Conservation (phyloP, 2,888 invertebrate species). For the Drosophila rubida region DNA sequence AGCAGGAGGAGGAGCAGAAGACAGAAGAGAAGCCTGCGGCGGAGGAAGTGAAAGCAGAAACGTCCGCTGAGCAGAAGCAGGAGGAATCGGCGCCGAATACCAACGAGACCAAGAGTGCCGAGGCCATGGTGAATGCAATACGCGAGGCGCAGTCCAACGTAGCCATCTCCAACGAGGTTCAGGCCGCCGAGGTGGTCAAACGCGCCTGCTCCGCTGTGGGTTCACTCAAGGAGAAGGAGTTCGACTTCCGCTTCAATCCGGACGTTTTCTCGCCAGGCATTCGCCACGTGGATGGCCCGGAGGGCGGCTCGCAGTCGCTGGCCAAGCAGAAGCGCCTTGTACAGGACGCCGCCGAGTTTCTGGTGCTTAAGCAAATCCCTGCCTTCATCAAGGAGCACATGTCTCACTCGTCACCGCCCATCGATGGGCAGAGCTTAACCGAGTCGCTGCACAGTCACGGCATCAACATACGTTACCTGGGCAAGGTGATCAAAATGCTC, state of each 20-base stretch:
- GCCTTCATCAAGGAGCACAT: constrained; percentile 96
- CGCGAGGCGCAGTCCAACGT: constrained; percentile 84
- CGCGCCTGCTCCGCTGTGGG: constrained; percentile 96
- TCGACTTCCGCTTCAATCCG: constrained; percentile 98
- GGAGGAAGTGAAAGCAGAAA: constrained; percentile 79
- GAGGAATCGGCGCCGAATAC: constrained; percentile 59
- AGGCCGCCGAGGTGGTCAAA: constrained; percentile 94
- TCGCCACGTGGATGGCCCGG: constrained; percentile 89
- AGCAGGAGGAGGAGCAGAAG: constrained; percentile 33
- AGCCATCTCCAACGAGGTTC: constrained; percentile 87
- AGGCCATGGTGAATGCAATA: constrained; percentile 77
- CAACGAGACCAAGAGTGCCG: constrained; percentile 63
- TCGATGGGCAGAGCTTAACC: constrained; percentile 96
- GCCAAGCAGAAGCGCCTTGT: constrained; percentile 95
- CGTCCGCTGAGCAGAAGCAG: constrained; percentile 72
- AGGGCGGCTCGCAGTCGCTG: constrained; percentile 88
- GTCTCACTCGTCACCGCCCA: constrained; percentile 96
- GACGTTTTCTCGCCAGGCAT: constrained; percentile 99
- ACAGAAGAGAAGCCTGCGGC: constrained; percentile 50
- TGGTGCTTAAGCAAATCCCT: constrained; percentile 97
- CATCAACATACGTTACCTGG: constrained; percentile 97
- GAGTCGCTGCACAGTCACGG: constrained; percentile 98
- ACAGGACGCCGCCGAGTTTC: constrained; percentile 97
- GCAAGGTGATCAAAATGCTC: constrained; percentile 93
- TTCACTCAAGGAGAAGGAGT: constrained; percentile 97